Base-by-base conservation (phyloP, 2,797 vertebrate genomes). In the Petrocephalus schoutedeni region DNA sequence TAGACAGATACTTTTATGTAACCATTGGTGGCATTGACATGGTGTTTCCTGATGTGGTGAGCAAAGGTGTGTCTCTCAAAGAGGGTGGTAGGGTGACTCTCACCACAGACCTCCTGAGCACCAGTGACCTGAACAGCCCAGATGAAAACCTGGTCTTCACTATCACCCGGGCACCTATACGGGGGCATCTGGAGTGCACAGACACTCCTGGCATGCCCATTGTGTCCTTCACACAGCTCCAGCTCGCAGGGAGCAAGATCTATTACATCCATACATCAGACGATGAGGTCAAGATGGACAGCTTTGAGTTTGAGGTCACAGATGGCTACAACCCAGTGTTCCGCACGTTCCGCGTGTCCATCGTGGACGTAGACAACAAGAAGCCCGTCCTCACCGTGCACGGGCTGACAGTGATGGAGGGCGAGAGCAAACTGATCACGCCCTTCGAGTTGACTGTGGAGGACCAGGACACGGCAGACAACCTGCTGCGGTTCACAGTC, bases 271-370 rank as follows among this genome's bases (percentile, higher is more conserved):
- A 99, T 91, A 98, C 98, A 0, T 97, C 97, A 0, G 97, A 98
- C 28, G 97, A 99, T 1, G 98, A 99, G 90, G 93, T 98, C n/a
- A 99, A 98, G 93, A 98, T 97, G 97, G 98, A 99, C 94, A 98
- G 98, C 90, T 99, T 99, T 93, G 98, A 99, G 91, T 99, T 99
- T 91, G 96, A 98, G 90, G 98, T 98, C 83, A 99, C 98, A 0
- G 98, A 99, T 16, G 98, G 98, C 23, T 97, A 93, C 92, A 99
- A 99, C 88, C 98, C 98, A 0, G 96, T 99, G 86, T 99, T 98
- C 93, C 96, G 98, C 88, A 99, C 98, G 0, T 99, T 99, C 92
- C 94, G 97, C 61, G 97, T 99, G 92, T 97, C 97, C 7, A 98
- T 99, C 12, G 96, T 96, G 5, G 98, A 98, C 2, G 97, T 99